These are phyloP conservation scores for Tholera decimalis DNA, from an alignment of 2,888 invertebrate species.

Conservation along the genomic window DNA sequence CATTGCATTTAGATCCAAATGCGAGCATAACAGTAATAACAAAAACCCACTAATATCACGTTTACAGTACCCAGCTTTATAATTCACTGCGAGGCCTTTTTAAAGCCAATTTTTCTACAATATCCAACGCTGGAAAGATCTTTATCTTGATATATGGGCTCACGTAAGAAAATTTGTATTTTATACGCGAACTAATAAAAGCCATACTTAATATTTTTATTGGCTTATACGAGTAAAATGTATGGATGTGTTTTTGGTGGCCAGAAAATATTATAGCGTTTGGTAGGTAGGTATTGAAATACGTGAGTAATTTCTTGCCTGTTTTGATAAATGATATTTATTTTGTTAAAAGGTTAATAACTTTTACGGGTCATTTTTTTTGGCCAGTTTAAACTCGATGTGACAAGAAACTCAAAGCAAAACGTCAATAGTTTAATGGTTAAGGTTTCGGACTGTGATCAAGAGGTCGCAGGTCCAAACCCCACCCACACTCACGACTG, in stretches of 20 bases:
- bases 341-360: too few relatives aligned
- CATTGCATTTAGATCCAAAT: too few relatives aligned
- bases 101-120: slow-evolving; percentile 28
- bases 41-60: neutral
- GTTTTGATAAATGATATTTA: neutral
- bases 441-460: too few relatives aligned
- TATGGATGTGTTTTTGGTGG: neutral
- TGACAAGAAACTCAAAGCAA: too few relatives aligned
- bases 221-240: neutral
- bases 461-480: too few relatives aligned
- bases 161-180: slow-evolving; percentile 38
- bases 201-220: slow-evolving; percentile 35
- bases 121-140: slow-evolving; percentile 26
- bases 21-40: too few relatives aligned
- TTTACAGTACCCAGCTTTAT: neutral
- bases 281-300: neutral
- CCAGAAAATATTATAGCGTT: neutral
- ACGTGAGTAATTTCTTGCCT: too few relatives aligned
- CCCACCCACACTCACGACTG: too few relatives aligned
- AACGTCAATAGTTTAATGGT: too few relatives aligned
- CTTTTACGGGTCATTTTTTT: too few relatives aligned
- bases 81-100: neutral
- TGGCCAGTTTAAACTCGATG: too few relatives aligned
- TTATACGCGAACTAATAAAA: slow-evolving; percentile 39
- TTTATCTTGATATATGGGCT: slow-evolving; percentile 44